These are phyloP conservation scores for Globodera rostochiensis DNA, from an alignment of 1,140 invertebrate genomes.

Conservation along the genomic window DNA sequence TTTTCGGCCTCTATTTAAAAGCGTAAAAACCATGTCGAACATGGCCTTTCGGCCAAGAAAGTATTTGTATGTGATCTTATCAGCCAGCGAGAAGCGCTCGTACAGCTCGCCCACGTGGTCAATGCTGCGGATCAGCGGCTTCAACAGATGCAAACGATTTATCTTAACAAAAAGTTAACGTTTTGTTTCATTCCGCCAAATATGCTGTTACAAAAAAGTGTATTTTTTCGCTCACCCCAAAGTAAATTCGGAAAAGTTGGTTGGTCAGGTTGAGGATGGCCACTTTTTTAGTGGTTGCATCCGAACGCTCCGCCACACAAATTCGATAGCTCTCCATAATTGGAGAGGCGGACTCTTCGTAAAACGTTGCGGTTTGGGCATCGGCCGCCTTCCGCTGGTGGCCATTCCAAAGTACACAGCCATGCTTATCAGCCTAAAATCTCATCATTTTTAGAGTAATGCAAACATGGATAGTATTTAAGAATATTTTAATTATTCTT, in stretches of 20 bases:
- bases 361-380: slow-evolving; percentile 39
- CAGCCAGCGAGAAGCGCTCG: slow-evolving; percentile 80
- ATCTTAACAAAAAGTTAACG: slow-evolving; percentile 63
- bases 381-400: slow-evolving; percentile 31
- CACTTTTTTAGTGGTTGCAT: slow-evolving; percentile 83
- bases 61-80: slow-evolving; percentile 84
- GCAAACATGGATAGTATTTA: background rate
- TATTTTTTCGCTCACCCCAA: slow-evolving; percentile 74
- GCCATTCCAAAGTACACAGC: slow-evolving; percentile 21
- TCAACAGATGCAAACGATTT: slow-evolving; percentile 93
- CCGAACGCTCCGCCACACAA: slow-evolving; percentile 87
- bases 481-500: background rate
- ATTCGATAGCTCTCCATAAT: slow-evolving; percentile 76
- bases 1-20: too few species aligned
- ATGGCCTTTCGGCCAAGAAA: slow-evolving; percentile 94
- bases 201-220: too few species aligned
- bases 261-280: slow-evolving; percentile 94
- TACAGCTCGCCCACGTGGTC: slow-evolving; percentile 82
- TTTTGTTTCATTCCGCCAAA: too few species aligned
- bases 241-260: slow-evolving; percentile 96
- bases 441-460: background rate
- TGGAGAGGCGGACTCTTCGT: slow-evolving; percentile 50
- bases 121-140: slow-evolving; percentile 91
- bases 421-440: slow-evolving; percentile 50
- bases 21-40: slow-evolving; percentile 77